Base-by-base conservation (phyloP, 2,797 vertebrate species). In the Enteromius viviparus region DNA sequence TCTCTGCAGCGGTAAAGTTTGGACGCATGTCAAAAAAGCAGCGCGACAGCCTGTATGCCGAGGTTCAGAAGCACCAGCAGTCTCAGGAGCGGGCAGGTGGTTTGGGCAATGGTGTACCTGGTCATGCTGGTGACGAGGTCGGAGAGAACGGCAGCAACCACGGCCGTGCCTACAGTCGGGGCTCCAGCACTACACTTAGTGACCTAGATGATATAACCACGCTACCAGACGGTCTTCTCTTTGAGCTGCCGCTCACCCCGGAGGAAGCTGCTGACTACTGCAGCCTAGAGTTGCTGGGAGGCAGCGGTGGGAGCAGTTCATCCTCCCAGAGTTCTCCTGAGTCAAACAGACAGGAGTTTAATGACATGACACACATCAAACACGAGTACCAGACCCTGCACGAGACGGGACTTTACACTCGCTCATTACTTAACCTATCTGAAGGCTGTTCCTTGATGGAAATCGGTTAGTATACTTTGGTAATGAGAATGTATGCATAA, bases 21-120 rank as follows among this genome's bases (percentile, higher is more conserved):
- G 97, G 97, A 47, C 95, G 97, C 71, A 98, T 98, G 97, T 97
- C 97, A 1, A 97, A 98, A 91, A 97, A 97, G 91, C 97, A 97
- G 90, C 94, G 97, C 0, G 97, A 97, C 93, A 97, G 95, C 88
- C 93, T 98, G 53, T 97, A 97, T 0, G 97, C 97, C 0, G 97
- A 98, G 91, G 97, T 98, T 76, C 96, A 98, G 94, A 97, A 96
- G 83, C 97, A 97, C 89, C 97, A 97, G 87, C 96, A 96, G 91
- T 94, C 92, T 76, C 96, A 96, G 90, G 96, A 97, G 87, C 92
- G 94, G 49, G 84, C 6, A 0, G 92, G 0, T 0, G 70, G 65
- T 0, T 15, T 72, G 3, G 85, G 85, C 1, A 65, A 42, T 3
- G 23, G 66, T 19, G 42, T 58, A 70, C 29, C 51, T 4, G 1